These are phyloP conservation scores for Columba janthina DNA, from an alignment of 2,113 vertebrate species.

Conservation along the genomic window DNA sequence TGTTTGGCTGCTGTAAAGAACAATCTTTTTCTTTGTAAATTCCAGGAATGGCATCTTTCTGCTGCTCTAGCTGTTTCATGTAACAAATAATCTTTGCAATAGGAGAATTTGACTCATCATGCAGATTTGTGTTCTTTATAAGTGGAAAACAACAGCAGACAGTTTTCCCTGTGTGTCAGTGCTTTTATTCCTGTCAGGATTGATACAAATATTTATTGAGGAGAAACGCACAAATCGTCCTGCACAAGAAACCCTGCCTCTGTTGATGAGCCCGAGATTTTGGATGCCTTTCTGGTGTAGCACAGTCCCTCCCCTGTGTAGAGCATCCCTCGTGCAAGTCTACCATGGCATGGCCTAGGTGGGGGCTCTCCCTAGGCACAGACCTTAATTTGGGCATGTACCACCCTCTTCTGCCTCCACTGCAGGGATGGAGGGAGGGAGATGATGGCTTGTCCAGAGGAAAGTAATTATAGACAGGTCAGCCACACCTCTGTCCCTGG, in stretches of 20 bases:
- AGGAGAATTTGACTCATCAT: background rate
- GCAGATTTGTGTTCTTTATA: background rate
- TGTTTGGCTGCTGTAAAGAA: background rate
- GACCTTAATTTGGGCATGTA: accelerated
- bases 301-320: background rate
- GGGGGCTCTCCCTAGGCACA: background rate
- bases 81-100: background rate
- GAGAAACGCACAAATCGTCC: background rate
- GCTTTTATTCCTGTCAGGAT: background rate
- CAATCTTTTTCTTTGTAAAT: background rate
- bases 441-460: background rate
- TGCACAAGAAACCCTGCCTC: accelerated
- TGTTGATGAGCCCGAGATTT: accelerated
- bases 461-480: too few species aligned
- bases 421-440: background rate
- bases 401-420: background rate
- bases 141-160: background rate
- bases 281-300: background rate
- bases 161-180: background rate
- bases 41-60: background rate
- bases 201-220: background rate
- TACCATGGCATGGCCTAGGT: accelerated
- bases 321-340: accelerated
- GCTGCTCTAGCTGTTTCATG: background rate
- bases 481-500: too few species aligned